A percentile compares a stretch with the other conserved stretches of the same genome.
These are phyloP conservation scores for Emydocephalus ijimae DNA, from an alignment of 2,113 vertebrate genomes.

Conservation along the genomic window DNA sequence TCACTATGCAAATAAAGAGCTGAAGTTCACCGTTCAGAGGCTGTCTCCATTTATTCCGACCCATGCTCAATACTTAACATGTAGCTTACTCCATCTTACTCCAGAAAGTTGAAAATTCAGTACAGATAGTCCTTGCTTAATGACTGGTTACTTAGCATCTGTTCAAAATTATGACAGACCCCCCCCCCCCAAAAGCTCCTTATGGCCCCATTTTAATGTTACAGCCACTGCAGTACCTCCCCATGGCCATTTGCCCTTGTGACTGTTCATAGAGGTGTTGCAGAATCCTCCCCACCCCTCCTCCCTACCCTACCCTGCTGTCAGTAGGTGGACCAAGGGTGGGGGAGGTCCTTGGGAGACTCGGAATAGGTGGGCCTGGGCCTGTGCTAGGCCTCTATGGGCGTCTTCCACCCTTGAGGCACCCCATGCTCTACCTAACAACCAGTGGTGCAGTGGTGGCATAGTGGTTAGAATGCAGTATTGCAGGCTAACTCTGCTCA, in stretches of 20 bases:
- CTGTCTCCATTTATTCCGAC: too few species aligned
- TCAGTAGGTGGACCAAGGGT: background rate
- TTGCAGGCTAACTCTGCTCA: background rate
- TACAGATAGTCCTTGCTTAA: background rate
- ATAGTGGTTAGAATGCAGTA: background rate
- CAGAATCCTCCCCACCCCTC: background rate
- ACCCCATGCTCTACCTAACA: background rate
- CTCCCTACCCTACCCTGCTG: background rate
- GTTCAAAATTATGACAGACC: background rate
- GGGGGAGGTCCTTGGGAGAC: background rate
- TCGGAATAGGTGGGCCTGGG: background rate
- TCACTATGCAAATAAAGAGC: too few species aligned
- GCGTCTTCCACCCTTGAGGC: background rate
- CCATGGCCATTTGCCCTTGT: background rate
- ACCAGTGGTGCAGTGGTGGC: background rate
- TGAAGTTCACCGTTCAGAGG: too few species aligned
- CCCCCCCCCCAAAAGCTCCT: background rate
- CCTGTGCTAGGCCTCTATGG: background rate
- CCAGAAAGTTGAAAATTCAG: background rate
- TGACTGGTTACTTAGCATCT: background rate
- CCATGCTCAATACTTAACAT: too few species aligned
- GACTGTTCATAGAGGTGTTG: background rate
- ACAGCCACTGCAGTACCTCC: background rate
- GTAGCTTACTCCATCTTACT: background rate
- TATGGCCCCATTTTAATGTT: background rate